Evolutionary conservation across 2,797 vertebrate species (phyloP).

Genomic region (Helarctos malayanus): DNA sequence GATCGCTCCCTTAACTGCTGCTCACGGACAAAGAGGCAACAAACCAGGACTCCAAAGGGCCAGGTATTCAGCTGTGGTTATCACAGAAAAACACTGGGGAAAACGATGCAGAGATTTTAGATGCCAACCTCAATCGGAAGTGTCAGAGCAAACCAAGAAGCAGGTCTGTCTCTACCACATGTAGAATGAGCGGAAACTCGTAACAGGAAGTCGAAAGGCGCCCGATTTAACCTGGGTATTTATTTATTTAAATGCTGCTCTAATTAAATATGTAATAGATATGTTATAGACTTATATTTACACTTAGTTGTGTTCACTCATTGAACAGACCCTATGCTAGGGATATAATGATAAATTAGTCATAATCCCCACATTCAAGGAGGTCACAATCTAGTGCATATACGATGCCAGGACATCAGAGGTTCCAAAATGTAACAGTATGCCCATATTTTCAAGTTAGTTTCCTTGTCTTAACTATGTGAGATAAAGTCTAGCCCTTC

Average conservation of each 20-base stretch:
- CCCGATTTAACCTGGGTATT: not conserved
- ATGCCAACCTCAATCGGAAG: not conserved
- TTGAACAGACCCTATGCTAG: not conserved
- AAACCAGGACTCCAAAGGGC: not conserved
- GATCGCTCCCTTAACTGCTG: not conserved
- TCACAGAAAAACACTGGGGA: too few relatives aligned
- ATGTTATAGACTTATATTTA: not conserved
- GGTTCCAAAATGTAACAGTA: not conserved
- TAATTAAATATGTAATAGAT: not conserved
- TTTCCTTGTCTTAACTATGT: not conserved
- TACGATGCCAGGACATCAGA: not conserved
- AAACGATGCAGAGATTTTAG: not conserved
- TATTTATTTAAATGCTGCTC: not conserved
- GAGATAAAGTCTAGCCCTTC: not conserved
- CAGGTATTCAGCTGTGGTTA: not conserved
- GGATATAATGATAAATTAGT: not conserved
- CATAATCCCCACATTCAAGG: not conserved
- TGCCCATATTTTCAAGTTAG: not conserved
- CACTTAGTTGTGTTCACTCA: not conserved
- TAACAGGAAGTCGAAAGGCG: not conserved
- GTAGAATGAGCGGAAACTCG: not conserved
- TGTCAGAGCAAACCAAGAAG: not conserved
- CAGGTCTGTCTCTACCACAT: not conserved
- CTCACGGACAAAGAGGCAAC: not conserved
- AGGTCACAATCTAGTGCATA: not conserved